A percentile compares a stretch with the other conserved stretches of the same genome.
phyloP scores from a whole-genome alignment of 2,113 vertebrate genomes.

The Chaenocephalus aceratus region DNA sequence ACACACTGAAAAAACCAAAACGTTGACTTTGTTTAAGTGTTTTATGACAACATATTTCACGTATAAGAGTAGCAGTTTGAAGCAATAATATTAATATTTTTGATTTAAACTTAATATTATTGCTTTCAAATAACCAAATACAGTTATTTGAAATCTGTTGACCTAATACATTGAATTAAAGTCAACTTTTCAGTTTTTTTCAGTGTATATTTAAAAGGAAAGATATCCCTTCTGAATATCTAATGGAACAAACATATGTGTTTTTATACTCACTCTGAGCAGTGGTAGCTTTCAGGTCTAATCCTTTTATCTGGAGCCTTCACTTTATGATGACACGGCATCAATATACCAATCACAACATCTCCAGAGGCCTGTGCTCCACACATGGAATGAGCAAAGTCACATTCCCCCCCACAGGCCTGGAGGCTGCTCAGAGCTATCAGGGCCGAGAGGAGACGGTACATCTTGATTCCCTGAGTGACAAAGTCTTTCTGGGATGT shows the following conservation, averaged over 20 bases:
- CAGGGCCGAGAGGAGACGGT: neutral
- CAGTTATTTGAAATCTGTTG: too few species aligned
- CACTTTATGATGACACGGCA: slow-evolving; percentile 62
- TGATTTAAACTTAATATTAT: too few species aligned
- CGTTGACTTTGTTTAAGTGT: too few species aligned
- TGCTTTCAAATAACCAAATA: too few species aligned
- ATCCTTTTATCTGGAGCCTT: slow-evolving; percentile 35
- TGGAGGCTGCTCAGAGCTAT: neutral
- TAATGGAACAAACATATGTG: neutral
- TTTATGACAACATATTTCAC: too few species aligned
- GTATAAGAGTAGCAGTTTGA: too few species aligned
- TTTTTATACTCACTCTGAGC: slow-evolving; percentile 68
- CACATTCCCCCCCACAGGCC: slow-evolving; percentile 7
- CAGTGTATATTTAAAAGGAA: neutral
- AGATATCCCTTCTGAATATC: neutral
- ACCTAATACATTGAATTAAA: too few species aligned
- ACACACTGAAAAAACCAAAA: too few species aligned
- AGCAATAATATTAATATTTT: too few species aligned
- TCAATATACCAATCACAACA: slow-evolving; percentile 74
- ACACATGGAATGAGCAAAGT: slow-evolving; percentile 26
- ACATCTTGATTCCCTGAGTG: neutral
- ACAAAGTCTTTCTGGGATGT: neutral
- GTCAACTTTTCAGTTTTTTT: too few species aligned
- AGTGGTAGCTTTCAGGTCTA: slow-evolving; percentile 63
- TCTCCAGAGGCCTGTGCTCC: slow-evolving; percentile 69